phyloP scores from a whole-genome alignment of 64 coral and sea anemone species.

The Pocillopora verrucosa region DNA sequence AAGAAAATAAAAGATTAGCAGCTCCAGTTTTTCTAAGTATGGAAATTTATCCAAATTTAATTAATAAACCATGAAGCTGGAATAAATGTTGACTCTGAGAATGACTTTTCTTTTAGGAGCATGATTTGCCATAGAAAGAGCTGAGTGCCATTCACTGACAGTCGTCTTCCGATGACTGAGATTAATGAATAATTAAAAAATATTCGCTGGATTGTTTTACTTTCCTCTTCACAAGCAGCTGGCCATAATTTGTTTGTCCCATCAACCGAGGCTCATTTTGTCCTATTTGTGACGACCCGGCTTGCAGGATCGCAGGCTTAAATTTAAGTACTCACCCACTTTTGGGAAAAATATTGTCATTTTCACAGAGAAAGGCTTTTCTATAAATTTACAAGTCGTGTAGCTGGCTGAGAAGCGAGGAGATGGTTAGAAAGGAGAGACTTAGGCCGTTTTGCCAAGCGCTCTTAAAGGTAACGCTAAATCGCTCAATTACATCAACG shows the following conservation, averaged over 20 bases:
- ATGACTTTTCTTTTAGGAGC: not conserved
- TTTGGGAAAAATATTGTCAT: not conserved
- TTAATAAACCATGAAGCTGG: not conserved
- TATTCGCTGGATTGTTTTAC: constrained; percentile 22
- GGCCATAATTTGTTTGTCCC: not conserved
- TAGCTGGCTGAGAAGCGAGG: not conserved
- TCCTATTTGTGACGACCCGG: constrained; percentile 2
- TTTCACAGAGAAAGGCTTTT: not conserved
- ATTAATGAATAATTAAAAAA: constrained; percentile 50
- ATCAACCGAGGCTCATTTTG: constrained; percentile 2
- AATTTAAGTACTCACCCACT: no score
- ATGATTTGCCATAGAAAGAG: not conserved
- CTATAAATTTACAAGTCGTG: no score
- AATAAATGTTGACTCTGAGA: not conserved
- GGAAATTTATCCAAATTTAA: no score
- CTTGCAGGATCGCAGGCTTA: not conserved
- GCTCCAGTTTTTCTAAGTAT: no score
- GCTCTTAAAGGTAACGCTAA: constrained; percentile 2
- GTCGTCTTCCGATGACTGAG: not conserved
- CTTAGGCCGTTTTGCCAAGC: not conserved
- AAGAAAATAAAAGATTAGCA: no score
- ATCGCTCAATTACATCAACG: not conserved
- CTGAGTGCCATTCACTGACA: not conserved
- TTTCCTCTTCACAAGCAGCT: constrained; percentile 3
- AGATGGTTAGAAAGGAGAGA: not conserved